phyloP scores from a whole-genome alignment of 1,140 invertebrate species.

The Diorhabda elongata region DNA sequence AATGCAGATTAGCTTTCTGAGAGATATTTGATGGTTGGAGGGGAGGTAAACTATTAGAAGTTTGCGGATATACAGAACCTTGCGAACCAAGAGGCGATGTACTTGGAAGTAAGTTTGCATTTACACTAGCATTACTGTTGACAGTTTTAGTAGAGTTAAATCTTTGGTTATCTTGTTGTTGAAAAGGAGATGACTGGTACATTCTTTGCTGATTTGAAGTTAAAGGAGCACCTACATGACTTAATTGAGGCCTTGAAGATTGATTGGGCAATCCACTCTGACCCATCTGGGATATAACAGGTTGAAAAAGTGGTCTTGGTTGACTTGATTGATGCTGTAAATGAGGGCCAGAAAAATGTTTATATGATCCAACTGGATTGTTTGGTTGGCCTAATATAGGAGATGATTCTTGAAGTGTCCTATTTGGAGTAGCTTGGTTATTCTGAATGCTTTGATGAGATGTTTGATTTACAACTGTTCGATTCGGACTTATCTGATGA shows the following conservation, averaged over 20 bases:
- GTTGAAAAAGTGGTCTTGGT: background rate
- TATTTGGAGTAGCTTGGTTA: conserved; percentile 19
- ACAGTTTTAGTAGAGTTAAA: background rate
- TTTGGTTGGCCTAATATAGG: no score
- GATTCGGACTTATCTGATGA: conserved; percentile 16
- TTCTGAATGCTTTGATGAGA: conserved; percentile 25
- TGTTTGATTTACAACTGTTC: conserved; percentile 25
- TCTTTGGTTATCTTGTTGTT: conserved; percentile 8
- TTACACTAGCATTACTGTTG: background rate
- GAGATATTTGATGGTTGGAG: background rate
- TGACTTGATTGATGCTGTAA: no score
- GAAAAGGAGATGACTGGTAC: background rate
- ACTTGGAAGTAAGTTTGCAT: background rate
- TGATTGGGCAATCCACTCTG: background rate
- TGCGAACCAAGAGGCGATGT: background rate
- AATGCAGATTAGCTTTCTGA: conserved; percentile 10
- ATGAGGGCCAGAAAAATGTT: no score
- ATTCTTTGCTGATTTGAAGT: background rate
- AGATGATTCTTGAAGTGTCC: background rate
- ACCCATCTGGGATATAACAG: background rate
- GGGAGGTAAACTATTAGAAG: background rate
- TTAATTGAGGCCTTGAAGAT: background rate
- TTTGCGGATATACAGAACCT: background rate
- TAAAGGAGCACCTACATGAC: background rate
- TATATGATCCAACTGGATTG: no score